These are phyloP conservation scores for Aviceda subcristata DNA, from an alignment of 2,113 vertebrate species.

Conservation along the genomic window DNA sequence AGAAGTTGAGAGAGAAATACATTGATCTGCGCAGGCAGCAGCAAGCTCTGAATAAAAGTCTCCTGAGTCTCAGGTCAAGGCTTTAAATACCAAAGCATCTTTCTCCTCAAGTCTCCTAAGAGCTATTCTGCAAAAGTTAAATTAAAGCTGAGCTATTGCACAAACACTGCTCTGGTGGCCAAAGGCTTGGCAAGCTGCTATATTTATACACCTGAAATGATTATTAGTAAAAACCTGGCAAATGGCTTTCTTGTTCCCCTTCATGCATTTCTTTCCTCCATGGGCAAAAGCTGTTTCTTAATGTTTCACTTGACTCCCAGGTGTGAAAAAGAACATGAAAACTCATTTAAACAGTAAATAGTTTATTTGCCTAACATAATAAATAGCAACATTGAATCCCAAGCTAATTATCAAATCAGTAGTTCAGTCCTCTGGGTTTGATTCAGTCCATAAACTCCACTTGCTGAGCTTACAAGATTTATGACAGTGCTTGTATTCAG, in stretches of 20 bases:
- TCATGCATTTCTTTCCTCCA: not conserved
- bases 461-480: not conserved
- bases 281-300: not conserved
- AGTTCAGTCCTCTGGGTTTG: constrained; percentile 1
- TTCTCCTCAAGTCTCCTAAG: not conserved
- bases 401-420: constrained; percentile 20
- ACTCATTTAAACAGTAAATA: constrained; percentile 2
- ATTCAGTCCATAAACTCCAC: not conserved
- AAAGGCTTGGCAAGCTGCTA: not conserved
- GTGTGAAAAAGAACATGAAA: not conserved
- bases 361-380: constrained; percentile 26
- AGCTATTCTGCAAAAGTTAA: not conserved
- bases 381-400: not conserved
- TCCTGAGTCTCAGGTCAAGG: not conserved
- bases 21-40: not conserved
- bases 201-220: not conserved
- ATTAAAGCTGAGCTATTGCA: not conserved
- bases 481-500: not conserved
- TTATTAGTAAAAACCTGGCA: not conserved
- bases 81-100: not conserved
- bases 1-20: not conserved
- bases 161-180: not conserved
- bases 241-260: not conserved
- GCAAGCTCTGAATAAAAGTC: not conserved
- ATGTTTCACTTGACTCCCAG: not conserved